Base-by-base conservation (phyloP, 2,888 invertebrate genomes). In the Hipparchia sbordonii region DNA sequence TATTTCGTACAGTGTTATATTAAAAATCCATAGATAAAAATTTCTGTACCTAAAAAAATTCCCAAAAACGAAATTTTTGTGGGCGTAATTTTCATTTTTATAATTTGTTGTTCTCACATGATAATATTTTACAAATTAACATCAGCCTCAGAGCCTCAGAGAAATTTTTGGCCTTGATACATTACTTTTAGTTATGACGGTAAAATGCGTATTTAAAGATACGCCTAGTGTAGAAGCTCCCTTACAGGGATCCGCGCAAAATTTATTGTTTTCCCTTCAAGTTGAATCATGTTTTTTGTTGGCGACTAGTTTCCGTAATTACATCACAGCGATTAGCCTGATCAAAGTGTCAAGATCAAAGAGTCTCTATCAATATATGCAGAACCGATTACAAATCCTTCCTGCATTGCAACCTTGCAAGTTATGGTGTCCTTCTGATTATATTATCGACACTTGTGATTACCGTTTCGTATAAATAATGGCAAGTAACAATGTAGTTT, bases 201-300 rank as follows among this genome's bases (percentile, higher is more conserved):
- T 23, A 23, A 23, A 23, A 23, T 23, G 23, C 23, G 23, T 23
- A 23, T 23, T 23, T 23, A 23, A 23, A 23, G 23, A 23, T 6
- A 5, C n/a, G 33, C 6, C n/a, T 5, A 61, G 10, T 61, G 61
- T 69, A 10, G 12, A n/a, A 54, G 33, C 39, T 6, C 52, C 69
- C 45, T 69, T 13, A 69, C 10, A 5, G 52, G 10, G 12, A 13
- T n/a, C 61, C 69, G 12, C 51, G 13, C 73, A 72, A 79, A 75
- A 78, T 79, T 77, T 79, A 77, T 79, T 77, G 77, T 79, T 78
- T 74, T 69, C 75, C 59, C 63, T 46, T 63, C 60, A 56, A 46
- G 62, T 61, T 69, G 12, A 61, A 69, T 69, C 60, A 68, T 48
- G 48, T 70, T 63, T 69, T 63, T 70, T 70, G 45, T 56, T 33